A percentile compares a stretch with the other conserved stretches of the same genome.
Conservation (phyloP, 1,140 invertebrate species). For the Drosophila orena region DNA sequence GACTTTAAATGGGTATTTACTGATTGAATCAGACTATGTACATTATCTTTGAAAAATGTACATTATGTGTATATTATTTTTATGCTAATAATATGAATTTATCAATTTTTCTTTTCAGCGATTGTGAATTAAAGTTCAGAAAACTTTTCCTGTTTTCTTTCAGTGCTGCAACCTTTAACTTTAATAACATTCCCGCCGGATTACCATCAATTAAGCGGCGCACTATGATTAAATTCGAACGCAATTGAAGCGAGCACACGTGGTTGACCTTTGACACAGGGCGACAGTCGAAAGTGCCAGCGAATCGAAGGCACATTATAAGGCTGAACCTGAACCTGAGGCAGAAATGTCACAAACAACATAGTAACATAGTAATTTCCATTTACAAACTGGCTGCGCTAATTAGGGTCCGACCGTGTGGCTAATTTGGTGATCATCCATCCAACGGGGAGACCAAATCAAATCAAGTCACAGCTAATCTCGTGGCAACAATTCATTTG, state of each 20-base stretch:
- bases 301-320: slow-evolving; percentile 29
- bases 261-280: slow-evolving; percentile 40
- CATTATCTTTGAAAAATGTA: too few species aligned
- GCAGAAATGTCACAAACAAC: slow-evolving; percentile 39
- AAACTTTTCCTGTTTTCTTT: background rate
- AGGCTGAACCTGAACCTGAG: slow-evolving; percentile 27
- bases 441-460: slow-evolving; percentile 32
- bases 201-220: slow-evolving; percentile 23
- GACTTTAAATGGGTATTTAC: background rate
- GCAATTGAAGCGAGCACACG: slow-evolving; percentile 21
- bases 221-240: slow-evolving; percentile 12
- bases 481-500: slow-evolving; percentile 40
- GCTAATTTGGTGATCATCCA: slow-evolving; percentile 56
- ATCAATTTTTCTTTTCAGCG: too few species aligned
- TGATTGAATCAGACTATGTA: background rate
- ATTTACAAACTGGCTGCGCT: slow-evolving; percentile 21
- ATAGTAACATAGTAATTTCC: slow-evolving; percentile 42
- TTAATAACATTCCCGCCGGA: background rate
- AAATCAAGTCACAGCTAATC: slow-evolving; percentile 34
- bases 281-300: slow-evolving; percentile 33
- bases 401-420: slow-evolving; percentile 48
- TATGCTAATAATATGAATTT: too few species aligned
- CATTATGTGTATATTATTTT: too few species aligned
- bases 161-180: slow-evolving; percentile 11
- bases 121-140: background rate